Percentiles rank a stretch among this genome's conserved stretches.
Conservation (phyloP, 2,888 invertebrate genomes). For the Eilema caniola region DNA sequence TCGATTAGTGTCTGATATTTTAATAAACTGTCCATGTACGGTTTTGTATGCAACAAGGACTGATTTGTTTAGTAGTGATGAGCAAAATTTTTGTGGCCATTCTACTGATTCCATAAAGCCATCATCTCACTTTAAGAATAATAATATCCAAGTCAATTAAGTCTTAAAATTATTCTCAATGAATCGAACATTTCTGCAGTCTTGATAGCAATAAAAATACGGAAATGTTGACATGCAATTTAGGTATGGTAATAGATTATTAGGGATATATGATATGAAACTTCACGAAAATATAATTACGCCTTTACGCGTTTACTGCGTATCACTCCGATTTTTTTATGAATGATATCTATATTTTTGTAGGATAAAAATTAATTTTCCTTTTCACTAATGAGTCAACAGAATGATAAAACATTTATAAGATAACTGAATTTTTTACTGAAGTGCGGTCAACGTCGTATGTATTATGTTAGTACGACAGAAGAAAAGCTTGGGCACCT, state of each 20-base stretch:
- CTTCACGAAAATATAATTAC: too few species aligned
- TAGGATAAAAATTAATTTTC: neutral
- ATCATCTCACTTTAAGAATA: neutral
- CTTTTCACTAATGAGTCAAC: neutral
- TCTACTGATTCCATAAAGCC: neutral
- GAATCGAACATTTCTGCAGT: neutral
- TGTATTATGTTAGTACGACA: conserved; percentile 44
- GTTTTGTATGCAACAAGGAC: neutral
- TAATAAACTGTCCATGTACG: conserved; percentile 16
- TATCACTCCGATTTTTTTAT: too few species aligned
- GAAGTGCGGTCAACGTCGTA: conserved; percentile 35
- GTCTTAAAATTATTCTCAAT: neutral
- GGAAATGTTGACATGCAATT: too few species aligned
- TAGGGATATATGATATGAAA: too few species aligned
- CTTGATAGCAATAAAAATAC: neutral
- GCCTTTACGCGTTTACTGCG: too few species aligned
- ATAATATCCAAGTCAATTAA: neutral
- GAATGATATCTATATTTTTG: neutral
- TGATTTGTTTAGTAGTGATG: neutral
- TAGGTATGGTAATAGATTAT: neutral
- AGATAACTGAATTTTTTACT: conserved; percentile 2
- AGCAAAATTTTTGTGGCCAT: neutral
- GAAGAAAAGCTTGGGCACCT: conserved; percentile 71
- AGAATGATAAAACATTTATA: neutral
- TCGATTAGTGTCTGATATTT: conserved; percentile 32